Base-by-base conservation (phyloP, 2,888 invertebrate species). In the Bhutanitis thaidina region DNA sequence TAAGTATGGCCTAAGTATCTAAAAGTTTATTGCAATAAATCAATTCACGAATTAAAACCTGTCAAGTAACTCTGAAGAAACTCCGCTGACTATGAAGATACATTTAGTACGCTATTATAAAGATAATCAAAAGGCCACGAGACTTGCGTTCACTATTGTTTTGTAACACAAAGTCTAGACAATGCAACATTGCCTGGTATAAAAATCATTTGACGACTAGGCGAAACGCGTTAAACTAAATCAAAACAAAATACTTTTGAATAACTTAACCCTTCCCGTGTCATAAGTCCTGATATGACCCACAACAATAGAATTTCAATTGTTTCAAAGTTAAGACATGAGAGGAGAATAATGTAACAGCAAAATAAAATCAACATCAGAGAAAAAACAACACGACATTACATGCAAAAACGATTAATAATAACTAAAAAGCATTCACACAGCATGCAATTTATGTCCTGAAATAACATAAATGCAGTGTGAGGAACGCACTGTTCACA, bases 381-480 rank as follows among this genome's bases (percentile, higher is more conserved):
- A 20, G 20, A 20, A 20, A 20, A n/a, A n/a, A n/a, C n/a, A n/a
- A 27, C 27, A 8, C 1, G 8, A 27, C 8, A 27, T 1, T 27
- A 4, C 27, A 27, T 27, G 27, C 27, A 27, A 27, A 27, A 27
- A 27, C 27, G 7, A 27, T 1, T 27, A 27, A 5, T 27, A 8
- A 27, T 7, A 27, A 27, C 27, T 10, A 27, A 15, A 2, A 46
- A 51, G 51, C 51, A 51, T 51, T 51, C 40, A 41, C 46, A 51
- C 51, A 51, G 35, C 51, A 51, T 51, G 51, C 51, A 41, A 45
- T 41, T 49, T 51, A 61, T 82, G 84, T 86, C 78, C 81, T 74
- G 78, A 74, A 72, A 72, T 50, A 61, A 68, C 68, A 67, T 58
- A 58, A 57, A 63, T 62, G 65, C 69, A 65, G 57, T 65, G 67